A percentile compares a stretch with the other conserved stretches of the same genome.
These are phyloP conservation scores for Drosophila sordidapex DNA, from an alignment of 2,888 invertebrate species.

Conservation along the genomic window DNA sequence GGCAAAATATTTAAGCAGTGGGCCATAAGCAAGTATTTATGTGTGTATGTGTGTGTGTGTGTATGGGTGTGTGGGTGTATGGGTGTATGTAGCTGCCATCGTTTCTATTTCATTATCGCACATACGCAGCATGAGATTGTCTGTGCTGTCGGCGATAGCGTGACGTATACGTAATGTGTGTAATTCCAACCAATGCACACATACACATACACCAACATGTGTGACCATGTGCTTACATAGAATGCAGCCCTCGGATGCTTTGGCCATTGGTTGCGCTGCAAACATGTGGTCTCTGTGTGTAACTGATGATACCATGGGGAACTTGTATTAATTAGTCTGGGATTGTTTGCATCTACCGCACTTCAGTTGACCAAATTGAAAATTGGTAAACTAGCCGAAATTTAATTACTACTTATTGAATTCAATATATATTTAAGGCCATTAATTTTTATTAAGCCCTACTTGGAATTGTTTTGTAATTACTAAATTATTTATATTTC, in stretches of 20 bases:
- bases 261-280: slow-evolving; percentile 21
- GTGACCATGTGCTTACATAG: slow-evolving; percentile 8
- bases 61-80: slow-evolving; percentile 10
- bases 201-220: not conserved
- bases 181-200: slow-evolving; percentile 24
- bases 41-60: slow-evolving; percentile 2
- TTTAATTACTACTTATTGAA: not conserved
- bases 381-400: not conserved
- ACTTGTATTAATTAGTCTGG: slow-evolving; percentile 67
- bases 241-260: slow-evolving; percentile 26
- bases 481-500: not conserved
- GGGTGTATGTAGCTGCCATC: not conserved
- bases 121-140: slow-evolving; percentile 35
- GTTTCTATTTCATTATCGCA: slow-evolving; percentile 38
- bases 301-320: slow-evolving; percentile 52
- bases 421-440: not conserved
- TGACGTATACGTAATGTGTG: slow-evolving; percentile 64
- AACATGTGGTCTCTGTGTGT: slow-evolving; percentile 11
- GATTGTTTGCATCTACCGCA: slow-evolving; percentile 30
- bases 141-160: slow-evolving; percentile 44
- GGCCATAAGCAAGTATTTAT: slow-evolving; percentile 5
- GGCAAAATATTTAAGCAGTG: slow-evolving; percentile 64
- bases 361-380: slow-evolving; percentile 54
- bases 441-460: not conserved
- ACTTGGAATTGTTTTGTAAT: not conserved